Evolutionary conservation across 2,888 invertebrate species (phyloP), one percentile per base, ranked within the genome.

Genomic region (Tortrix viridana): DNA sequence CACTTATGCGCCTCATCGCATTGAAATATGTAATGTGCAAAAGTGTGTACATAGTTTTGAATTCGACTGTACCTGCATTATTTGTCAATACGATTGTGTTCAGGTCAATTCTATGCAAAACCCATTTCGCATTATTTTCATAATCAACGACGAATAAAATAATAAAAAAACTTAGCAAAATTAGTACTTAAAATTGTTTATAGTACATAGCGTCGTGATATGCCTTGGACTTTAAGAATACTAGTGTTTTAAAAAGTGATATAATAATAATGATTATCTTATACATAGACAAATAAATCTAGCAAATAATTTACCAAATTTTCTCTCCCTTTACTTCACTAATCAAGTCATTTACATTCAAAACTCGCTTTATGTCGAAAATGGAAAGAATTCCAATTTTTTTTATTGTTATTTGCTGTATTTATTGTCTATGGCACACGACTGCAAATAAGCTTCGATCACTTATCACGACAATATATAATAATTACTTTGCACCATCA

Each of bases 231-330:
- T 44, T 61, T 61, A 56, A 49, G 49, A 56, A 6, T 56, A 61
- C 23, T 61, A 61, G 61, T 38, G 37, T 56, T 61, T 61, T 61
- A 61, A 55, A 44, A 37, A 61, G 61, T 61, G 55, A 61, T 56
- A 61, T 50, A 58, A 20, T 61, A 55, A n/a, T 49, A 55, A 22
- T 56, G 37, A 50, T 55, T 44, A 55, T 50, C 16, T 48, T 49
- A 37, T 7, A 20, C 49, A 37, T 56, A 44, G 55, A 56, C 49
- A 14, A 49, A 50, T 61, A 61, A 44, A 61, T 44, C 37, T 44
- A 56, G 50, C 50, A 50, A 32, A 20, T 50, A 41, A n/a, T 16
- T 14, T 38, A n/a, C 14, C 12, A 2, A 5, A 41, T 16, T n/a
- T 16, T 16, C 38, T 26, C 26, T 26, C 32, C 32, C 32, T 12